Evolutionary conservation across 1,140 invertebrate genomes (phyloP).

Genomic region (Argopecten irradians): DNA sequence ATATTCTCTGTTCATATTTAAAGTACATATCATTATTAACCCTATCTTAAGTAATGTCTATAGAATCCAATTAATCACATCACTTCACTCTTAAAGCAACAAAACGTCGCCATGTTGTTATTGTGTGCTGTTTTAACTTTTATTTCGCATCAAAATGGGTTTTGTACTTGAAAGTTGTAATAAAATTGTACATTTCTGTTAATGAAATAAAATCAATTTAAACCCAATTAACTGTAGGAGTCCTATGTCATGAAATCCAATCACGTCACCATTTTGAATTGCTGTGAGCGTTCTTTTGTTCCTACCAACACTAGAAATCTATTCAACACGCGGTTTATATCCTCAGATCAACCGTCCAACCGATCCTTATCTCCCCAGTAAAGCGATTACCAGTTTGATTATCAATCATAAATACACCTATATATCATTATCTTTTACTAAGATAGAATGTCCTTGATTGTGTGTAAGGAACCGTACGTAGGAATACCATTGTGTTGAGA

Average conservation of each 20-base stretch:
- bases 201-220: conserved; percentile 10
- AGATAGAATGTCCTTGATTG: not conserved
- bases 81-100: not conserved
- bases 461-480: not conserved
- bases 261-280: not conserved
- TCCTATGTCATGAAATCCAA: not conserved
- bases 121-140: not conserved
- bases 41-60: too few species aligned
- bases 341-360: not conserved
- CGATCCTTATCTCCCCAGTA: not conserved
- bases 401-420: not conserved
- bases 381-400: not conserved
- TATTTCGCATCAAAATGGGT: not conserved
- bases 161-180: not conserved
- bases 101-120: not conserved
- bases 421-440: not conserved
- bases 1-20: too few species aligned
- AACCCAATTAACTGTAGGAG: not conserved
- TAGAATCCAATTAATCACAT: too few species aligned
- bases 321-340: not conserved
- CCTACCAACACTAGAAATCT: not conserved
- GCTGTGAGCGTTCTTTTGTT: not conserved
- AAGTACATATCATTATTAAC: too few species aligned
- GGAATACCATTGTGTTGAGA: not conserved
- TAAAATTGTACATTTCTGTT: not conserved